These are phyloP conservation scores for Hipposideros larvatus DNA, from an alignment of 2,797 vertebrate genomes.

Conservation along the genomic window DNA sequence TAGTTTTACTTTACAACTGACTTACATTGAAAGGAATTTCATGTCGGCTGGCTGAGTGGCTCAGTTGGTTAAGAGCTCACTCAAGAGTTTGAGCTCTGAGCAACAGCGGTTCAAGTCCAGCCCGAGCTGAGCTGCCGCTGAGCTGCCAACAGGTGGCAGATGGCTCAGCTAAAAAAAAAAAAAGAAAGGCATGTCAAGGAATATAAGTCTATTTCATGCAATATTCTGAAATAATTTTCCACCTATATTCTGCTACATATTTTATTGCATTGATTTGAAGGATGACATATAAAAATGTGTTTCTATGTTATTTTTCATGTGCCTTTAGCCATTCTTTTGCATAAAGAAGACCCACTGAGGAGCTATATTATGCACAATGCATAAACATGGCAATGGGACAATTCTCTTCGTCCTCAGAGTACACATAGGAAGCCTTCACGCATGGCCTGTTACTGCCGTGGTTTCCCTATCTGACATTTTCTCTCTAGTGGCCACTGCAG, in stretches of 20 bases:
- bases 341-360: neutral
- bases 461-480: neutral
- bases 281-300: neutral
- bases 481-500: neutral
- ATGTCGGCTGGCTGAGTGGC: too few species aligned
- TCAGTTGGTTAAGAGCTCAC: too few species aligned
- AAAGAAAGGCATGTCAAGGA: neutral
- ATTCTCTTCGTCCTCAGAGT: neutral
- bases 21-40: constrained; percentile 12
- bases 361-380: fast-evolving
- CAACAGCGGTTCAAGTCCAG: too few species aligned
- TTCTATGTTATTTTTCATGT: neutral
- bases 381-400: too few species aligned
- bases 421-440: neutral
- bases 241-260: neutral
- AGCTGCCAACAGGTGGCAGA: too few species aligned
- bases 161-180: too few species aligned
- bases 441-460: neutral
- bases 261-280: neutral
- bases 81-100: too few species aligned
- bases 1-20: neutral
- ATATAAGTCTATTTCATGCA: neutral
- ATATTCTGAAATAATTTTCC: neutral
- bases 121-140: too few species aligned
- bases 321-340: neutral